Conservation (phyloP, 2,888 invertebrate genomes). For the Cataglyphis altisquamis region DNA sequence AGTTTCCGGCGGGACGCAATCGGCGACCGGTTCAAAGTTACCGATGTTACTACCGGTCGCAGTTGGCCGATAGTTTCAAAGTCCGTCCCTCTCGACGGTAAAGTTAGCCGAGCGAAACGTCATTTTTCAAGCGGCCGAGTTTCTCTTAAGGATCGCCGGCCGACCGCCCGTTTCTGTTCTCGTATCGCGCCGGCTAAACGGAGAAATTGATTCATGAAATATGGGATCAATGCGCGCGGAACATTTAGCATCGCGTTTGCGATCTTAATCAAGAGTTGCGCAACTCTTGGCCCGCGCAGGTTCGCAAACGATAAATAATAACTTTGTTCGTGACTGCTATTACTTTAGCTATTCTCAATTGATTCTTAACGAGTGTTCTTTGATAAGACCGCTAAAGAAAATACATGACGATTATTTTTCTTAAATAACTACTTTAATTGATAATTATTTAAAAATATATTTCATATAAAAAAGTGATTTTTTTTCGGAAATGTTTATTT, state of each 20-base stretch:
- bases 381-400: neutral
- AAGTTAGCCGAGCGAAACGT: conserved; percentile 67
- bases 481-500: neutral
- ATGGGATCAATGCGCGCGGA: conserved; percentile 51
- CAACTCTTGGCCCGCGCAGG: conserved; percentile 3
- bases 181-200: conserved; percentile 34
- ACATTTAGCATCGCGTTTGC: conserved; percentile 37
- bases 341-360: conserved; percentile 35
- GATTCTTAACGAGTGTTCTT: conserved; percentile 14
- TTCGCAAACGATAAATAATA: conserved; percentile 39
- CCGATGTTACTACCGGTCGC: conserved; percentile 59
- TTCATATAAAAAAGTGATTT: neutral
- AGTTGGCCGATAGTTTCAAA: conserved; percentile 39
- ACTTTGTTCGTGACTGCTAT: conserved; percentile 31
- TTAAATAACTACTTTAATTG: neutral
- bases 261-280: conserved; percentile 58
- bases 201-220: conserved; percentile 70
- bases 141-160: conserved; percentile 36
- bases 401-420: neutral
- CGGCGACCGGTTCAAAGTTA: conserved; percentile 64
- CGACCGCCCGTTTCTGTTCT: conserved; percentile 47
- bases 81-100: conserved; percentile 27
- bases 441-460: neutral
- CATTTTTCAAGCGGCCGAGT: conserved; percentile 65
- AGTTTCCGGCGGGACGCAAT: conserved; percentile 53